Percentiles rank a stretch among this genome's conserved stretches.
Evolutionary conservation across 2,797 vertebrate species (phyloP).

Genomic region (Novumbra hubbsi): DNA sequence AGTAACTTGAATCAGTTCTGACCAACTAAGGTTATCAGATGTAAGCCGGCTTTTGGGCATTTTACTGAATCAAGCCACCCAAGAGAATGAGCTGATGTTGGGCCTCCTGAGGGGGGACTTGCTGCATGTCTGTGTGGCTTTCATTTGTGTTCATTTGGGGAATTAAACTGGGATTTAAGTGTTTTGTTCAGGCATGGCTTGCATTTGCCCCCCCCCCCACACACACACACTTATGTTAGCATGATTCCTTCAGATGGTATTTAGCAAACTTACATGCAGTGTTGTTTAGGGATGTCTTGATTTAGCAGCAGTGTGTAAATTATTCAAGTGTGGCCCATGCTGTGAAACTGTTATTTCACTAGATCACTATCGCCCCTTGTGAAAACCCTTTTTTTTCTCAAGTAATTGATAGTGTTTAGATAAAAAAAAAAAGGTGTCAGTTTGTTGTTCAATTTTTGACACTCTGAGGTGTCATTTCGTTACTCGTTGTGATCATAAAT

Average conservation of each 20-base stretch:
- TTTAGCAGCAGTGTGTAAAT: conserved; percentile 1
- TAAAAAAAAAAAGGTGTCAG: not conserved
- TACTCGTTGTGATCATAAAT: not conserved
- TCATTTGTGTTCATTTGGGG: conserved; percentile 38
- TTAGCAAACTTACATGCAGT: not conserved
- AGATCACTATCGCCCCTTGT: not conserved
- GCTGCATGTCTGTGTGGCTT: conserved; percentile 33
- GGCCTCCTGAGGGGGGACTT: not conserved
- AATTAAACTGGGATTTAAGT: not conserved
- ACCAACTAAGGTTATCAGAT: not conserved
- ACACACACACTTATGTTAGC: conserved; percentile 10
- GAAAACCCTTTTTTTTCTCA: not conserved
- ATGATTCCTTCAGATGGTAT: conserved; percentile 26
- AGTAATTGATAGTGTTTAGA: not conserved
- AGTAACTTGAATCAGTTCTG: not conserved
- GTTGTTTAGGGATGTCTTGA: conserved; percentile 27
- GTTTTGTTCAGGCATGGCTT: conserved; percentile 14
- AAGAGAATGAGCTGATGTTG: not conserved
- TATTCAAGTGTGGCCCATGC: not conserved
- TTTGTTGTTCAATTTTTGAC: not conserved
- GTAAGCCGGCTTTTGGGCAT: not conserved
- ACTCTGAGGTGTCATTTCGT: not conserved
- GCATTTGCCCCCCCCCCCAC: not conserved
- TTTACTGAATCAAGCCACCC: not conserved
- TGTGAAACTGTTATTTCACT: not conserved